A percentile compares a stretch with the other conserved stretches of the same genome.
phyloP scores from a whole-genome alignment of 2,888 invertebrate species.

The Metalampra italica region DNA sequence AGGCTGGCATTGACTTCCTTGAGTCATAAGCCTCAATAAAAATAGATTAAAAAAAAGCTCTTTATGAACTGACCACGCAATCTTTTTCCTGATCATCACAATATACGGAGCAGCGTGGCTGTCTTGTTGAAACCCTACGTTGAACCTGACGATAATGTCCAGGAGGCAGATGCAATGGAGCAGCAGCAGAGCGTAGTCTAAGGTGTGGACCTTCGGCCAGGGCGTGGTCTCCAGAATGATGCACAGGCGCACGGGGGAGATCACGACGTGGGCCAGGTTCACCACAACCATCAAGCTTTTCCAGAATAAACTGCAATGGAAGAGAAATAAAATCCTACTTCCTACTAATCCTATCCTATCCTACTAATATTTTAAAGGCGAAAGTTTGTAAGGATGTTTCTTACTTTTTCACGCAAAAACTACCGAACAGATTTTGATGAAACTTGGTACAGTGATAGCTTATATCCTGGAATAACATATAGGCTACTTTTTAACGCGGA shows the following conservation, averaged over 20 bases:
- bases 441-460: no score
- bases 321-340: background rate
- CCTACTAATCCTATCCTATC: no score
- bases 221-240: conserved; percentile 27
- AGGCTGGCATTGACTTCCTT: no score
- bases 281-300: conserved; percentile 35
- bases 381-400: no score
- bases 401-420: no score
- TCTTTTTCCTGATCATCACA: conserved; percentile 33
- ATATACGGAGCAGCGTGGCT: conserved; percentile 26
- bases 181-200: conserved; percentile 32
- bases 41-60: no score
- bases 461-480: no score
- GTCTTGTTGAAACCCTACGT: conserved; percentile 39
- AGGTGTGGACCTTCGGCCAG: conserved; percentile 11
- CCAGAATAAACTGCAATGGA: conserved; percentile 44
- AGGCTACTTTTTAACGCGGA: no score
- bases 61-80: conserved; percentile 37
- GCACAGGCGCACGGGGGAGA: conserved; percentile 37
- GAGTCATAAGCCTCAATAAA: no score
- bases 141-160: conserved; percentile 47
- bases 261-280: conserved; percentile 33
- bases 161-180: conserved; percentile 39
- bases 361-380: no score
- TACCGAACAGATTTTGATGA: no score